Evolutionary conservation across 2,888 invertebrate species (phyloP), one percentile per base, ranked within the genome.

Genomic region (Ochropacha duplaris): DNA sequence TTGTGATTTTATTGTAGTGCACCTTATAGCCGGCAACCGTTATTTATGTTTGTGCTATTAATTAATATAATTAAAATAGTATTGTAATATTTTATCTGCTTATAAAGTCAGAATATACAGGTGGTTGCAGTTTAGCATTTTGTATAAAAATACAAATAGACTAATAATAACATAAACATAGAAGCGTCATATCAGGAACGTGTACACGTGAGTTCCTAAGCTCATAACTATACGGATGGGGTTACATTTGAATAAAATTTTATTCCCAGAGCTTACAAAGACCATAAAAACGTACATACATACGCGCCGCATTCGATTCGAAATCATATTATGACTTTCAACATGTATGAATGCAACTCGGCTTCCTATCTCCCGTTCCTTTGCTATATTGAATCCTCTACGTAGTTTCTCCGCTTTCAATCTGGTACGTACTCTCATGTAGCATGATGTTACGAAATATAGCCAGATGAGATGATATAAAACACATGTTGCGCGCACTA

Each of bases 241-340:
- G 77, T 71, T 69, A 66, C 74, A 76, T 79, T 78, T 78, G 77
- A 80, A 83, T 83, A 83, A 81, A 82, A 78, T 79, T 83, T 81
- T 81, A 83, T 79, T 78, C 76, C 71, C 62, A 69, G 68, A 76
- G 77, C 77, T 81, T 79, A 79, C 79, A 81, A 72, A 77, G 75
- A 77, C 73, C 76, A 81, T 84, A 83, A 84, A 84, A 83, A 84
- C 81, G 72, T 83, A 75, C 74, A 74, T 80, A 82, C 52, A 31
- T 31, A 44, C 79, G 83, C 79, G 81, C 74, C 80, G 79, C 80
- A 83, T 86, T 87, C 86, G 81, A 87, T 88, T 86, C 72, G 77
- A 85, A 88, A 88, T 88, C 88, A 87, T 86, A 86, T 88, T 87
- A 87, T 87, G 82, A 86, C 83, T 88, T 86, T 86, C 87, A 86